Base-by-base conservation (phyloP, 2,797 vertebrate species). In the Pagetopsis macropterus region DNA sequence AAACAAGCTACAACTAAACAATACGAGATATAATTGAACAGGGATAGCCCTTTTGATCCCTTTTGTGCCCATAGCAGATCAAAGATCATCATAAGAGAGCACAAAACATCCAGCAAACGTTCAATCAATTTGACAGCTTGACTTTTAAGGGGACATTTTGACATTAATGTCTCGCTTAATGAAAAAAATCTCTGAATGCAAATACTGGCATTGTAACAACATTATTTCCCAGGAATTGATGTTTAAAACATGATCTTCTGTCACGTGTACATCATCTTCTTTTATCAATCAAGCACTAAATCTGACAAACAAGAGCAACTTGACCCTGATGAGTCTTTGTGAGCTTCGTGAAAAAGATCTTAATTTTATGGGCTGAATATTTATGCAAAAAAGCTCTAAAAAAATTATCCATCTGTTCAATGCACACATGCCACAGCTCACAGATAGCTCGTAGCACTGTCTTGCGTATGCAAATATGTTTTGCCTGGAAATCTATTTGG, bases 391-490 rank as follows among this genome's bases (percentile, higher is more conserved):
- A 89, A 91, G 89, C 88, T 91, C 75, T 87, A 91, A 92, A 90
- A 93, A 92, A 91, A 88, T 73, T 41, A 93, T 75, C 94, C 94
- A 94, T 94, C 93, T 94, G 93, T 91, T 93, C 92, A 91, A 60
- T 89, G 91, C 90, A 82, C 87, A 92, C 93, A 92, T 86, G 90
- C 88, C 90, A 82, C 73, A 23, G 90, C 91, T 92, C 91, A 79
- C 91, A 14, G 89, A 89, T 93, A 86, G 93, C 94, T 95, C 73
- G 82, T 91, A 93, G 94, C 93, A 88, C 88, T 84, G 89, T 93
- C 92, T 94, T 88, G 92, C 89, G 82, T 94, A 95, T 88, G 93
- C 93, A 96, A 96, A 96, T 94, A 95, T 93, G 91, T 95, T 97
- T 96, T 91, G 91, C 94, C 94, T 85, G 90, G 91, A 94, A 96